phyloP scores from a whole-genome alignment of 2,888 invertebrate species.

The Pristionchus entomophagus region DNA sequence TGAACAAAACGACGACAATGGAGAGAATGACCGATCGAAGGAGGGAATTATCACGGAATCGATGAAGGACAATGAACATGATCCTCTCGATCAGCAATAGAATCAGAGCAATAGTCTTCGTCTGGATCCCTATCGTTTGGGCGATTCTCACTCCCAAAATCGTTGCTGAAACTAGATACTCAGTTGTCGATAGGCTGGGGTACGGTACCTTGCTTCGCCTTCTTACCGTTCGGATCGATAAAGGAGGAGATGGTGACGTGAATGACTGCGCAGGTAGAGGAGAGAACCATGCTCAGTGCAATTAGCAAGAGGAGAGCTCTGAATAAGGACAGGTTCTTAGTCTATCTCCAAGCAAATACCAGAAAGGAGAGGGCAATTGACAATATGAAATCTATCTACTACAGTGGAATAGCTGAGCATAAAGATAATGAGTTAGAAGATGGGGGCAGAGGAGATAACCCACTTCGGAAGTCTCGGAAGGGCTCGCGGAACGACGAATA shows the following conservation, averaged over 20 bases:
- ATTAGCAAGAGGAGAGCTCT: neutral
- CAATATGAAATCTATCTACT: too few relatives aligned
- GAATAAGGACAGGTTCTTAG: neutral
- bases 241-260: neutral
- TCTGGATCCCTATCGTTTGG: neutral
- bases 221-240: neutral
- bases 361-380: too few relatives aligned
- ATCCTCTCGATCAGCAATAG: neutral
- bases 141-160: neutral
- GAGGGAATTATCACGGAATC: neutral
- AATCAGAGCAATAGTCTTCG: neutral
- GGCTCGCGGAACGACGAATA: neutral
- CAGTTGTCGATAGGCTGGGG: neutral
- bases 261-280: neutral
- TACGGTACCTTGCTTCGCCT: neutral
- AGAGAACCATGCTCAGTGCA: neutral
- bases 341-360: too few relatives aligned
- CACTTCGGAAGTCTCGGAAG: constrained; percentile 1
- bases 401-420: too few relatives aligned
- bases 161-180: neutral
- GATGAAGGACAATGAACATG: neutral
- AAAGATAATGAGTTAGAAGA: too few relatives aligned
- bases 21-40: neutral
- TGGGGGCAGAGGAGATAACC: too few relatives aligned
- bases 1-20: neutral